Conservation (phyloP, 2,888 invertebrate species). For the Tetragonisca angustula region DNA sequence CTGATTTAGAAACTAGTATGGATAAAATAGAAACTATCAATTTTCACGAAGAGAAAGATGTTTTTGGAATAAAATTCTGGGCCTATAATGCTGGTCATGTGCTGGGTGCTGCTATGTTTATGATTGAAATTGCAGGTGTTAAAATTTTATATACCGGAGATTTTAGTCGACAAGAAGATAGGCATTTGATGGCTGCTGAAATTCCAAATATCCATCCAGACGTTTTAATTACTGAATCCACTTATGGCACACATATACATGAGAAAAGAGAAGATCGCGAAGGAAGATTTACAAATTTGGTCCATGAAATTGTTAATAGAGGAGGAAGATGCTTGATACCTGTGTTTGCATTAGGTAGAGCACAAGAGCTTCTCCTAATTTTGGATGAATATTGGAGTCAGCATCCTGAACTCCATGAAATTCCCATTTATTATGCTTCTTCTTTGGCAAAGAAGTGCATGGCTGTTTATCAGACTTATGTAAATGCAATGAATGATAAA, state of each 20-base stretch:
- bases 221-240: constrained; percentile 98
- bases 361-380: constrained; percentile 97
- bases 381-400: constrained; percentile 98
- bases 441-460: constrained; percentile 99
- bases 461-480: constrained; percentile 99
- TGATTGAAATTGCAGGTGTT: constrained; percentile 99
- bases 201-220: constrained; percentile 98
- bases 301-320: constrained; percentile 97
- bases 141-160: constrained; percentile 98
- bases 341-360: constrained; percentile 98
- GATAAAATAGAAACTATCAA: constrained; percentile 99
- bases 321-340: constrained; percentile 99
- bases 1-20: constrained; percentile 98
- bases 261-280: constrained; percentile 99
- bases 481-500: constrained; percentile 99
- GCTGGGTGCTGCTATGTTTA: constrained; percentile 99
- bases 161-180: constrained; percentile 98
- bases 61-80: constrained; percentile 98
- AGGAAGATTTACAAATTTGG: constrained; percentile 95
- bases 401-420: constrained; percentile 98
- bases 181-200: constrained; percentile 99
- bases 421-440: constrained; percentile 99
- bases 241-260: constrained; percentile 99
- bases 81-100: constrained; percentile 99
- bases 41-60: constrained; percentile 99